Evolutionary conservation across 2,797 vertebrate genomes (phyloP).

Genomic region (Carapus acus): DNA sequence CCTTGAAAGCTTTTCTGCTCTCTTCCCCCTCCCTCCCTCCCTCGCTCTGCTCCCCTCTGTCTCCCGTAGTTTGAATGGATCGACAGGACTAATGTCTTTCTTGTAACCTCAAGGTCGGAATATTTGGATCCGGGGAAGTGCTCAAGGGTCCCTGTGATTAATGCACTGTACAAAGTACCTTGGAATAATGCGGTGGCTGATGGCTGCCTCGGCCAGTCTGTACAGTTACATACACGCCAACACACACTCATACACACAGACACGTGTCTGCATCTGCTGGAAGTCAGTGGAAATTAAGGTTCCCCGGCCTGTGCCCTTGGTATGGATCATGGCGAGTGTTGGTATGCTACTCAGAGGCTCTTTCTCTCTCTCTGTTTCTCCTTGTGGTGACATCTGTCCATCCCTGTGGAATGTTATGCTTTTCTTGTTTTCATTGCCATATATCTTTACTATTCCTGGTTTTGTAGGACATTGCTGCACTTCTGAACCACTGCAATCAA

Average conservation of each 20-base stretch:
- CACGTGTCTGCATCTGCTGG: slow-evolving; percentile 29
- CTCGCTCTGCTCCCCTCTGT: too few relatives aligned
- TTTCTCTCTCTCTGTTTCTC: slow-evolving; percentile 35
- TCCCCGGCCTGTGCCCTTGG: slow-evolving; percentile 66
- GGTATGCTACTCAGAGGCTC: slow-evolving; percentile 59
- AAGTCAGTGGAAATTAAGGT: slow-evolving; percentile 55
- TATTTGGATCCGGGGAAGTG: slow-evolving; percentile 73
- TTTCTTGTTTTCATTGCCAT: slow-evolving; percentile 38
- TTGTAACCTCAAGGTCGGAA: slow-evolving; percentile 80
- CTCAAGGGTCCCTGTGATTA: slow-evolving; percentile 78
- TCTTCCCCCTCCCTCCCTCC: slow-evolving; percentile 56
- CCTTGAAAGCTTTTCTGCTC: slow-evolving; percentile 78
- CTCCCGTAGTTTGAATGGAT: slow-evolving; percentile 74
- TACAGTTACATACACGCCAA: slow-evolving; percentile 30
- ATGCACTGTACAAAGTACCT: slow-evolving; percentile 76
- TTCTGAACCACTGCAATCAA: too few relatives aligned
- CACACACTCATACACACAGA: slow-evolving; percentile 24
- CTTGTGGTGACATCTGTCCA: slow-evolving; percentile 28
- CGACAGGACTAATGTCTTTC: slow-evolving; percentile 77
- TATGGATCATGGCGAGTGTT: slow-evolving; percentile 66
- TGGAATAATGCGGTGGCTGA: slow-evolving; percentile 71
- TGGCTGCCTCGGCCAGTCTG: slow-evolving; percentile 61
- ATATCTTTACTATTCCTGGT: slow-evolving; percentile 51
- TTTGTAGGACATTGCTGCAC: too few relatives aligned
- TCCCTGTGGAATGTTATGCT: slow-evolving; percentile 38